These are phyloP conservation scores for Seladonia tumulorum DNA, from an alignment of 2,888 invertebrate genomes.

Conservation along the genomic window DNA sequence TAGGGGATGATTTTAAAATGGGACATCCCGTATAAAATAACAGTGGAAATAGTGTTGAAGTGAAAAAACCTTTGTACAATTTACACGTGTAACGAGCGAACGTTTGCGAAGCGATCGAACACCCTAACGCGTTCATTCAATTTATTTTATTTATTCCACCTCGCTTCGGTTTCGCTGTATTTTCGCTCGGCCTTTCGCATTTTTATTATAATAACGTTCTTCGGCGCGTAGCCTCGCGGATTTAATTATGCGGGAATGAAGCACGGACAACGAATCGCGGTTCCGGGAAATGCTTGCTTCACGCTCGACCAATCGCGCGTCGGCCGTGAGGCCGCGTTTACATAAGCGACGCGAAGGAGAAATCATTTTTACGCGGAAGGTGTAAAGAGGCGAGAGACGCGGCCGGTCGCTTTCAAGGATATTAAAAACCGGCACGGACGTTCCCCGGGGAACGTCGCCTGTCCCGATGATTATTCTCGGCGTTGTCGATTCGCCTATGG, in stretches of 20 bases:
- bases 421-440: conserved; percentile 22
- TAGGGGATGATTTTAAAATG: too few species aligned
- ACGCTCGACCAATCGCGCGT: conserved; percentile 40
- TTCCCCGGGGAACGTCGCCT: background rate
- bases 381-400: conserved; percentile 19
- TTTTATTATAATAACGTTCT: background rate
- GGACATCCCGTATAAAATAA: too few species aligned
- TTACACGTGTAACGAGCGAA: too few species aligned
- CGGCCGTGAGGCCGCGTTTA: conserved; percentile 42
- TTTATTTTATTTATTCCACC: too few species aligned
- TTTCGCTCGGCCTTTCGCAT: background rate
- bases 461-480: background rate
- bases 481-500: background rate
- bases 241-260: conserved; percentile 60
- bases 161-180: background rate
- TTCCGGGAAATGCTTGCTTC: conserved; percentile 64
- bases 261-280: conserved; percentile 40
- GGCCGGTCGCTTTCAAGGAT: conserved; percentile 45
- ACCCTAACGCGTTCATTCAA: too few species aligned
- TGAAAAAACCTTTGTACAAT: too few species aligned
- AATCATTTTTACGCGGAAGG: conserved; percentile 39
- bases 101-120: too few species aligned
- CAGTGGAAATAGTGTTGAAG: too few species aligned
- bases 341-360: conserved; percentile 53
- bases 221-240: background rate